Percentiles rank a stretch among this genome's conserved stretches.
Conservation (phyloP, 2,113 vertebrate genomes). For the Piliocolobus tephrosceles region DNA sequence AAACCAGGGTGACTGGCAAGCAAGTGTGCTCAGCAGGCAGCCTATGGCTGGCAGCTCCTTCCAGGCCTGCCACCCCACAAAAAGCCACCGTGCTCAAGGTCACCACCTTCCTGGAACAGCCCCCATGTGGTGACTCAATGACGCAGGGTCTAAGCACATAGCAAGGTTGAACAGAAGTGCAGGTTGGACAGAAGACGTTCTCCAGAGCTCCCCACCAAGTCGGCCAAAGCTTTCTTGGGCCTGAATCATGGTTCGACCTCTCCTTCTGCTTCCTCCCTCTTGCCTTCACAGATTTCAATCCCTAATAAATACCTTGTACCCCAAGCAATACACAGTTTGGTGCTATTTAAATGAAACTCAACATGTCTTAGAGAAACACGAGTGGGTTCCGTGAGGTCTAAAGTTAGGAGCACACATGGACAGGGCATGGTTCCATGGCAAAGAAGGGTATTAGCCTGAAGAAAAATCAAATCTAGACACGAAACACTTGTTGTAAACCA, state of each 20-base stretch:
- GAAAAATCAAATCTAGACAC: not conserved
- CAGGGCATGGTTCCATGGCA: not conserved
- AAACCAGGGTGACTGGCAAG: not conserved
- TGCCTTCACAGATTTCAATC: not conserved
- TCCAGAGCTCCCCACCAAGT: not conserved
- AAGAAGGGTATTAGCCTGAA: not conserved
- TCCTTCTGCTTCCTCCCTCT: not conserved
- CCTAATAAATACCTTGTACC: not conserved
- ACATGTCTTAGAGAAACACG: not conserved
- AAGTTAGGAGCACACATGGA: not conserved
- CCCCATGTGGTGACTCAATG: not conserved
- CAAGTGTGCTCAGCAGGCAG: not conserved
- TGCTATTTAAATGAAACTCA: not conserved
- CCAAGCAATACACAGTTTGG: not conserved
- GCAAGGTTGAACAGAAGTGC: too few species aligned
- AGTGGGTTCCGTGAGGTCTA: not conserved
- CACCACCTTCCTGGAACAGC: not conserved
- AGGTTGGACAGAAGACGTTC: not conserved
- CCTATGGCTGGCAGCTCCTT: too few species aligned
- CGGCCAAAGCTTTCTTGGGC: not conserved
- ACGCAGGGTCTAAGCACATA: not conserved
- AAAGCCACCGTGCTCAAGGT: not conserved
- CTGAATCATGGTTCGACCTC: not conserved
- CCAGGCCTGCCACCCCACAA: too few species aligned
- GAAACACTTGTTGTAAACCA: not conserved